Evolutionary conservation across 2,888 invertebrate genomes (phyloP).

Genomic region (Pammene aurita): DNA sequence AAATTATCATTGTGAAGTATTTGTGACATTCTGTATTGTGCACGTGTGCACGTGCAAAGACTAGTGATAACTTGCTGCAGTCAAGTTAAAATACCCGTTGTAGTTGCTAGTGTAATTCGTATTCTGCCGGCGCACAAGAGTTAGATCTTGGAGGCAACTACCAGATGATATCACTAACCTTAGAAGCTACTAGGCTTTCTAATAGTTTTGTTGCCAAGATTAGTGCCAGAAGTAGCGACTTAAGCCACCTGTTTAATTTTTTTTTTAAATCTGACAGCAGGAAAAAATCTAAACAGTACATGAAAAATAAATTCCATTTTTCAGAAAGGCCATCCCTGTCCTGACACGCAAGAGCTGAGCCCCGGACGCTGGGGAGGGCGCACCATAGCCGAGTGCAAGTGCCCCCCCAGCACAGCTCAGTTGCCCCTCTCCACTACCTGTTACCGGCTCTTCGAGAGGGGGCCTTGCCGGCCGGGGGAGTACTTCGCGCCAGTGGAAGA

Average conservation of each 20-base stretch:
- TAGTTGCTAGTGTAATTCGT: background rate
- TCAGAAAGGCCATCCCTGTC: slow-evolving; percentile 89
- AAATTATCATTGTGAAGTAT: too few relatives aligned
- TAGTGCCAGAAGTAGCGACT: background rate
- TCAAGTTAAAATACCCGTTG: too few relatives aligned
- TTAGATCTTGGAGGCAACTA: background rate
- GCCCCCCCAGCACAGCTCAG: slow-evolving; percentile 91
- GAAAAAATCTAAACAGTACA: background rate
- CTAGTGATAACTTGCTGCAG: too few relatives aligned
- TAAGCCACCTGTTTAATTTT: background rate
- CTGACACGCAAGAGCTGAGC: slow-evolving; percentile 92
- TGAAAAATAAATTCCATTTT: slow-evolving; percentile 45
- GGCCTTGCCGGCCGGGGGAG: slow-evolving; percentile 88
- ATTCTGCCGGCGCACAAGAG: background rate
- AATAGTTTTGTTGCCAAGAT: background rate
- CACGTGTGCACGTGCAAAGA: too few relatives aligned
- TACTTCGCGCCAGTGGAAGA: slow-evolving; percentile 89
- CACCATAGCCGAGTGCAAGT: slow-evolving; percentile 90
- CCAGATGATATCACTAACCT: background rate
- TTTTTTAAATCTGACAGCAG: too few relatives aligned
- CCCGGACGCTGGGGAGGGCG: slow-evolving; percentile 83
- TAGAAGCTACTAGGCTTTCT: background rate
- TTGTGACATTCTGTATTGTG: too few relatives aligned
- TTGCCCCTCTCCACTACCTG: slow-evolving; percentile 87
- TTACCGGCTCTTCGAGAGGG: slow-evolving; percentile 88